Conservation (phyloP, 2,888 invertebrate genomes). For the Caenorhabditis sp. region DNA sequence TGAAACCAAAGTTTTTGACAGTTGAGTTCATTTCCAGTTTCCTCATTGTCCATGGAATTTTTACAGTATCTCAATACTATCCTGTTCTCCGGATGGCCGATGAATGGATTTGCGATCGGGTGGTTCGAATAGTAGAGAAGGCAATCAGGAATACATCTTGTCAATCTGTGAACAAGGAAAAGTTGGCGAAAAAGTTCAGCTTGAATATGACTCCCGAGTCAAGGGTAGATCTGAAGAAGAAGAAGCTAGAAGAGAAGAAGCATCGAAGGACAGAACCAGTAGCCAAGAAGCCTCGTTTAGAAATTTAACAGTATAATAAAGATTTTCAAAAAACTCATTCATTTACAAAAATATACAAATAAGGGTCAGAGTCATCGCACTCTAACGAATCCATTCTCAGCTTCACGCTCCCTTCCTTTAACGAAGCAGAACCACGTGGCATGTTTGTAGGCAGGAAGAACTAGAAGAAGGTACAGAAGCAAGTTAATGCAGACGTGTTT, state of each 20-base stretch:
- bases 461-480: constrained; percentile 46
- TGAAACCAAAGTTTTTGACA: constrained; percentile 28
- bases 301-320: no score
- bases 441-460: constrained; percentile 59
- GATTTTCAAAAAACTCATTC: neutral
- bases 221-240: neutral
- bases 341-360: neutral
- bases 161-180: constrained; percentile 30
- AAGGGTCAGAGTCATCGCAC: neutral
- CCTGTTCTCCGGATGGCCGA: constrained; percentile 40
- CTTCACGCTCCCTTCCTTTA: constrained; percentile 42
- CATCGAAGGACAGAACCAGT: neutral
- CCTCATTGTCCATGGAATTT: neutral
- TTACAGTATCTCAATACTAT: constrained; percentile 36
- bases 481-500: constrained; percentile 55
- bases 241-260: no score
- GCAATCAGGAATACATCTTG: constrained; percentile 14
- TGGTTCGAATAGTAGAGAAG: constrained; percentile 17
- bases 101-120: constrained; percentile 44
- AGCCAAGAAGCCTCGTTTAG: neutral
- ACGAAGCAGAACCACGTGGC: constrained; percentile 60
- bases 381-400: constrained; percentile 46
- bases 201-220: neutral
- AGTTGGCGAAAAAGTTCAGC: constrained; percentile 32
- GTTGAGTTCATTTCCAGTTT: neutral